phyloP scores from a whole-genome alignment of 2,113 vertebrate genomes.

The Lamprologus sp. region DNA sequence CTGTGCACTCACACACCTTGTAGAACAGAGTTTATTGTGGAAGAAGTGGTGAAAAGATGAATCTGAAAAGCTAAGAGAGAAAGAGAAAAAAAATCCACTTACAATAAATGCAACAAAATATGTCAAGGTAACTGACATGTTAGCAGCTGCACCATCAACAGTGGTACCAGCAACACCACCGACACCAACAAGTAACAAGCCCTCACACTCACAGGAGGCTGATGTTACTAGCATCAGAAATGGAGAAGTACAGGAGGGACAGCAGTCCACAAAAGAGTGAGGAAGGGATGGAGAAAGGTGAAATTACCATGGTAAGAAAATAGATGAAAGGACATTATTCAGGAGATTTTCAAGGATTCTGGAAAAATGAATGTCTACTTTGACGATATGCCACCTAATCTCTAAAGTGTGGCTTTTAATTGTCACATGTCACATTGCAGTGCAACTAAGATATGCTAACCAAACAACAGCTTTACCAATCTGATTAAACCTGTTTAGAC shows the following conservation, averaged over 20 bases:
- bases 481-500: too few species aligned
- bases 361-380: background rate
- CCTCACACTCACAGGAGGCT: background rate
- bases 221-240: background rate
- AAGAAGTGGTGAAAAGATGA: background rate
- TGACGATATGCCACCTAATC: background rate
- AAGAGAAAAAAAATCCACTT: background rate
- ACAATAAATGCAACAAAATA: background rate
- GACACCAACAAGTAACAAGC: background rate
- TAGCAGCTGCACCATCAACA: background rate
- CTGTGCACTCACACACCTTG: background rate
- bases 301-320: too few species aligned
- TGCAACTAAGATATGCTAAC: background rate
- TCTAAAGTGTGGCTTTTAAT: background rate
- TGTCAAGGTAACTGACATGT: background rate
- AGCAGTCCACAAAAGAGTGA: accelerated
- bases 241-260: background rate
- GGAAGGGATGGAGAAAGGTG: background rate
- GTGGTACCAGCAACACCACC: background rate
- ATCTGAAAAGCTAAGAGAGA: background rate
- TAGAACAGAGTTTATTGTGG: background rate
- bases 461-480: background rate
- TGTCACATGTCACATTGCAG: background rate
- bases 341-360: accelerated
- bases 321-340: background rate